These are phyloP conservation scores for Fukomys damarensis DNA, from an alignment of 2,113 vertebrate genomes.

Conservation along the genomic window DNA sequence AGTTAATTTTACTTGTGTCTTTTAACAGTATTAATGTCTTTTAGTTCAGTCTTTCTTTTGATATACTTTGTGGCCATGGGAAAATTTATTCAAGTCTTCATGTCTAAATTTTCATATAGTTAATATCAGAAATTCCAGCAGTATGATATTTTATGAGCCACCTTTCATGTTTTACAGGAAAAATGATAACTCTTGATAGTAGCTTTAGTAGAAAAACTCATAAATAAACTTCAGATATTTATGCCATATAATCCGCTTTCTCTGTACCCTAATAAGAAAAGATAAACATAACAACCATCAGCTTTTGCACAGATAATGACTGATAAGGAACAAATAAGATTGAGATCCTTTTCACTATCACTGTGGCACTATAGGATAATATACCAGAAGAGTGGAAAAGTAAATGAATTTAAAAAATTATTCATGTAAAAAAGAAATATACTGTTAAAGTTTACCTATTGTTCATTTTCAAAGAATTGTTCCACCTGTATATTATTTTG, in stretches of 20 bases:
- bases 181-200: neutral
- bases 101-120: neutral
- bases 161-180: neutral
- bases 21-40: neutral
- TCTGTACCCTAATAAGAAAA: neutral
- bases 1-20: neutral
- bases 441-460: neutral
- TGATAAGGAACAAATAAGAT: constrained; percentile 11
- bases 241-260: neutral
- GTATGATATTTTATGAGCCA: neutral
- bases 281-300: neutral
- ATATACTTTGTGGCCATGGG: neutral
- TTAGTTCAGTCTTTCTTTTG: neutral
- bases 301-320: neutral
- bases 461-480: constrained; percentile 37
- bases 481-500: neutral
- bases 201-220: neutral
- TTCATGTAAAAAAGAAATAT: neutral
- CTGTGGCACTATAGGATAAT: neutral
- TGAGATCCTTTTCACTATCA: neutral
- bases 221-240: neutral
- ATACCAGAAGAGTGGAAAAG: neutral
- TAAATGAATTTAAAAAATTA: neutral
- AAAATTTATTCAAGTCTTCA: neutral
- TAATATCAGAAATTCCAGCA: neutral